Percentiles rank a stretch among this genome's conserved stretches.
phyloP scores from a whole-genome alignment of 2,797 vertebrate genomes.

The Synaphobranchus kaupii region DNA sequence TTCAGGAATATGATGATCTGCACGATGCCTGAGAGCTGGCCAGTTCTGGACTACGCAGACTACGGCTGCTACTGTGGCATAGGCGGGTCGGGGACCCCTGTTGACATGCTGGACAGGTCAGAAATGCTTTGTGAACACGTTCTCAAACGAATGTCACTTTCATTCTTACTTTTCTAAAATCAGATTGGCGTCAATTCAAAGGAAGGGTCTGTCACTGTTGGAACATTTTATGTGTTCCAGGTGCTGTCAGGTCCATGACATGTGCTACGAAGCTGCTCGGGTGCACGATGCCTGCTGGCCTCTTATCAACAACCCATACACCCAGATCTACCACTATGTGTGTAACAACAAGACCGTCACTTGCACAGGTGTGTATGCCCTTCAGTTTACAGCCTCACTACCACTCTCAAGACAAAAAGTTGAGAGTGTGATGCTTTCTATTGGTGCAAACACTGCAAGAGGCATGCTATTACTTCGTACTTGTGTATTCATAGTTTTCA shows the following conservation, averaged over 20 bases:
- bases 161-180: neutral
- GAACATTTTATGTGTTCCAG: slow-evolving; percentile 32
- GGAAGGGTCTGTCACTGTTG: neutral
- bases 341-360: slow-evolving; percentile 50
- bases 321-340: slow-evolving; percentile 48
- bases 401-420: neutral
- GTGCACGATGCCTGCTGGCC: slow-evolving; percentile 49
- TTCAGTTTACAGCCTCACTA: neutral
- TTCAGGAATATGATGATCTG: slow-evolving; percentile 49
- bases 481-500: too few relatives aligned
- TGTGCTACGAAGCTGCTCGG: slow-evolving; percentile 54
- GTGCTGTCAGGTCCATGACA: slow-evolving; percentile 59
- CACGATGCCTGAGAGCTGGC: slow-evolving; percentile 40
- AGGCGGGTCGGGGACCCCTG: slow-evolving; percentile 44
- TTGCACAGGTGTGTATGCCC: slow-evolving; percentile 52
- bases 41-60: slow-evolving; percentile 39
- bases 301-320: slow-evolving; percentile 61
- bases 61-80: slow-evolving; percentile 58
- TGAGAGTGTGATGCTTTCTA: neutral
- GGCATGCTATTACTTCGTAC: neutral
- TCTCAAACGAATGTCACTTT: neutral
- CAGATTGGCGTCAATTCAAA: neutral
- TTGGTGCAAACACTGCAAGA: neutral
- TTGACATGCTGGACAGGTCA: slow-evolving; percentile 50
- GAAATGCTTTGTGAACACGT: neutral